Evolutionary conservation across 2,797 vertebrate species (phyloP).

Genomic region (Aldrovandia affinis): DNA sequence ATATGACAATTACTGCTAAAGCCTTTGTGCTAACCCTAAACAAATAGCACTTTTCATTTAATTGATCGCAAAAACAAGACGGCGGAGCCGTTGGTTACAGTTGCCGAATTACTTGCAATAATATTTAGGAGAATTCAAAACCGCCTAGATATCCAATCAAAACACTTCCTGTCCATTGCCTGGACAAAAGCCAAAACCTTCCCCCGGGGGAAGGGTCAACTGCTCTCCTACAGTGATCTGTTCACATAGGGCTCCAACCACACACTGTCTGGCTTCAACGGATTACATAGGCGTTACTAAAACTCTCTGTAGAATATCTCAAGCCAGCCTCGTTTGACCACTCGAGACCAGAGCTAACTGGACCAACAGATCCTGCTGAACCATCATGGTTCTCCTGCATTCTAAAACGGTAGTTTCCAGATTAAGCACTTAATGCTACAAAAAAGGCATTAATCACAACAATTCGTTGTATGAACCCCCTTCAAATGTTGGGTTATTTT

Average conservation of each 20-base stretch:
- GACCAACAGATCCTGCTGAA: not conserved
- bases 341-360: not conserved
- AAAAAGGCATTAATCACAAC: not conserved
- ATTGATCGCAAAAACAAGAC: not conserved
- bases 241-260: not conserved
- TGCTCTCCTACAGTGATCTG: not conserved
- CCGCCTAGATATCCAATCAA: not conserved
- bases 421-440: not conserved
- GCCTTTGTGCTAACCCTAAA: too few relatives aligned
- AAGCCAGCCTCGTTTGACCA: not conserved
- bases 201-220: not conserved
- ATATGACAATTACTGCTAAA: not conserved
- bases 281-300: too few relatives aligned
- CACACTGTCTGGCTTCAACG: not conserved
- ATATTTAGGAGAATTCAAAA: not conserved
- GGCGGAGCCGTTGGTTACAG: not conserved
- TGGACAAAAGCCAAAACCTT: not conserved
- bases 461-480: not conserved
- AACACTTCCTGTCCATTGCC: not conserved
- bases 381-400: not conserved
- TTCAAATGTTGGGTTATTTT: not conserved
- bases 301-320: not conserved
- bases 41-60: not conserved
- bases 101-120: too few relatives aligned
- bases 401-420: not conserved